Conservation (phyloP, 2,113 vertebrate species). For the Anhinga anhinga region DNA sequence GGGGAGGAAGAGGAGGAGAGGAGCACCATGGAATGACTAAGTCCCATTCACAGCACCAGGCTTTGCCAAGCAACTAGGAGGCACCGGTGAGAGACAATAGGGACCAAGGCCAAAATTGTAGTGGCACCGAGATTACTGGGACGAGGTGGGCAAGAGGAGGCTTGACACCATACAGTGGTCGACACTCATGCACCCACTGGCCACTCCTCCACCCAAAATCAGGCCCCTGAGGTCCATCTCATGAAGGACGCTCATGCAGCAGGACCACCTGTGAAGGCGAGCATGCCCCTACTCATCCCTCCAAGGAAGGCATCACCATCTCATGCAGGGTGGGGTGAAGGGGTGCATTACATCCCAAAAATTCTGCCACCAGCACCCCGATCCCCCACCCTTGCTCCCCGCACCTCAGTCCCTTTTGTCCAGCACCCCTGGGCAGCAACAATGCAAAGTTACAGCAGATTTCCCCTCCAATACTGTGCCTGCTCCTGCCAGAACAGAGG, state of each 20-base stretch:
- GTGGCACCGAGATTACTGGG: background rate
- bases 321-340: background rate
- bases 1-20: background rate
- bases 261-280: background rate
- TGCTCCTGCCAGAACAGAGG: constrained; percentile 33
- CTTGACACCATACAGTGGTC: background rate
- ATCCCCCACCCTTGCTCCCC: too few species aligned
- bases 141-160: background rate
- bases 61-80: constrained; percentile 21
- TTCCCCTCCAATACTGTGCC: background rate
- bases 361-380: too few species aligned
- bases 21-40: background rate
- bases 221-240: background rate
- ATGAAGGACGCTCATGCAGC: background rate
- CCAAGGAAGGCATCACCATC: background rate
- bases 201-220: background rate
- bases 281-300: background rate
- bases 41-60: background rate
- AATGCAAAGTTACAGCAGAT: constrained; percentile 50
- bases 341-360: background rate
- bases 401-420: constrained; percentile 17
- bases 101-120: background rate
- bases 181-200: background rate
- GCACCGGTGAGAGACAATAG: background rate
- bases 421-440: constrained; percentile 1